Evolutionary conservation across 2,113 vertebrate species (phyloP), one percentile per base, ranked within the genome.

Genomic region (Harpagus bidentatus): DNA sequence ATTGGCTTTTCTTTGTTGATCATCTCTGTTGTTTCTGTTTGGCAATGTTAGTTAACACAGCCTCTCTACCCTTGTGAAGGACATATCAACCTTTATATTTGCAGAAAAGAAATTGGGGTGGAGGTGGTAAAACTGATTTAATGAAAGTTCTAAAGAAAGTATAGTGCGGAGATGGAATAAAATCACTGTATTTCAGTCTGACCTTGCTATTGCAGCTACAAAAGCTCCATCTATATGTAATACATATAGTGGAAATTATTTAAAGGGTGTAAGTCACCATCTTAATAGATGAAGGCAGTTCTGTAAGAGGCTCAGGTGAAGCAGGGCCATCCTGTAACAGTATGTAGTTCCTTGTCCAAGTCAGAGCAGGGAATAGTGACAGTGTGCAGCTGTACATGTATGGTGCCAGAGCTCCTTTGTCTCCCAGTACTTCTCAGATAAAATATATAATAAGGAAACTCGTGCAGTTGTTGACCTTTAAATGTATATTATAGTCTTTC

Each of bases 381-480:
- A 3, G 22, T 9, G 25, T 38, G 45, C 62, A 91, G 66, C 38
- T 58, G 28, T 40, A 61, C 16, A 3, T 7, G 38, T 65, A 4
- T 15, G 25, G 36, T 87, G 66, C 80, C 65, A 31, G 67, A 40
- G 48, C 83, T 74, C 38, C 65, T 90, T 88, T 72, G 56, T 89
- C 55, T 80, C 53, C 50, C 50, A 48, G 25, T 32, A 40, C 15
- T 73, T 88, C 70, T 91, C 71, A 80, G 87, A 70, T 92, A 82
- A 94, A 95, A 85, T 85, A 47, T 28, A 79, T 65, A 88, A 87
- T 89, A 93, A 82, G 21, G 50, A 65, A 93, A 86, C 88, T 72
- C 12, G 6, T 52, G 77, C 86, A 90, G 74, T 95, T 97, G 38
- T 89, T 97, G 95, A 97, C 93, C 89, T 97, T 95, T 95, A 82